These are phyloP conservation scores for Nomada goodeniana DNA, from an alignment of 2,888 invertebrate species.

Conservation along the genomic window DNA sequence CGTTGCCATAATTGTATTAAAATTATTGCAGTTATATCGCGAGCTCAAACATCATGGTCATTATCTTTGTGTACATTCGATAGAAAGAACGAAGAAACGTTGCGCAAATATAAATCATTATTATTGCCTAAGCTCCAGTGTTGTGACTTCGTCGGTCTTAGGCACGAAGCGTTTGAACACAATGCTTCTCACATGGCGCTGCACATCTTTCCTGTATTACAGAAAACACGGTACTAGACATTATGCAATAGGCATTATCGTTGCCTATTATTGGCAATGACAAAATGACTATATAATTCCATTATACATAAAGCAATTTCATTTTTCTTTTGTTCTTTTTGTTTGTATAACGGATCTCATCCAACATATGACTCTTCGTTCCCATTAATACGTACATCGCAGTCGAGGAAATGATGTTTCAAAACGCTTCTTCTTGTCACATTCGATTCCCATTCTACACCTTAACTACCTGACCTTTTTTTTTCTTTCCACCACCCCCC, in stretches of 20 bases:
- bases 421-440: not conserved
- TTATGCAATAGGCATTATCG: not conserved
- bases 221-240: not conserved
- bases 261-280: conserved; percentile 10
- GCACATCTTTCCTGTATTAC: not conserved
- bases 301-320: not conserved
- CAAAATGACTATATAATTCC: not conserved
- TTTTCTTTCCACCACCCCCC: no score
- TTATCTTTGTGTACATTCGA: no score
- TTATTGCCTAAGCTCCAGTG: not conserved
- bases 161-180: not conserved
- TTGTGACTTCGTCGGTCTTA: not conserved
- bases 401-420: not conserved
- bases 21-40: no score
- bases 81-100: not conserved
- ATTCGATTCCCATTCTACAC: not conserved
- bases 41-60: no score
- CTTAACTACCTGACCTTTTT: no score
- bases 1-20: no score
- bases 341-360: conserved; percentile 8
- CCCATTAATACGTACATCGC: conserved; percentile 2
- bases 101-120: not conserved
- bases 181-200: not conserved
- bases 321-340: not conserved
- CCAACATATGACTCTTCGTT: conserved; percentile 15